Evolutionary conservation across 37 sponge, comb jelly and placozoan genomes (phyloP), one percentile per base, ranked within the genome.

Genomic region (Chondrosia reniformis): DNA sequence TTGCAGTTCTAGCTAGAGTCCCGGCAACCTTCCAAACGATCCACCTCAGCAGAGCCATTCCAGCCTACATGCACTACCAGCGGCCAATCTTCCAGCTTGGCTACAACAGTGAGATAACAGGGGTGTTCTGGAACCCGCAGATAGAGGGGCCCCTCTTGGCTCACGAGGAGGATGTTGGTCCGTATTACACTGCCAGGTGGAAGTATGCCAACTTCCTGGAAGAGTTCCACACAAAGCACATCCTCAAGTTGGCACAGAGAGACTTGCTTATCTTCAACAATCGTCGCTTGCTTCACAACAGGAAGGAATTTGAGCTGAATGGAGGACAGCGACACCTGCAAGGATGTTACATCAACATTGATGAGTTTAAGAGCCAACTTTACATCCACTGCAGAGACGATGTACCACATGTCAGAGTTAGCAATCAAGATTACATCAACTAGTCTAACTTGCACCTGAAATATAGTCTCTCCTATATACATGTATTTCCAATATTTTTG

Each of bases 21-120:
- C 88, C 87, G 3, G 88, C 84, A 25, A 91, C 81, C 2, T 83
- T 84, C 55, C 84, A 83, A 34, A 86, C 64, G 58, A 76, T 84
- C 12, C 88, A 87, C 49, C 84, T 77, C 46, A 75, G 87, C 39
- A 31, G 40, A 2, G 72, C 39, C 39, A 37, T 22, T 17, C 43
- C 72, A 38, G 43, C 36, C 4, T 44, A 40, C 10, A 39, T 40
- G 15, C 24, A 13, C 15, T 6, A 37, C 41, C 43, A 40, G 4
- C 43, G 72, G n/a, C 72, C 43, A 21, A 31, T 34, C 36, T 39
- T 69, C 42, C n/a, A 24, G n/a, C 7, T 69, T 7, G 72, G 72
- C 43, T 40, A 69, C 43, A 69, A 69, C 22, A 25, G 42, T 69
- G 72, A 69, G 25, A 38, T 69, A 4, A 34, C 42, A 25, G 72